Evolutionary conservation across 2,888 invertebrate species (phyloP).

Genomic region (Resseliella maxima): DNA sequence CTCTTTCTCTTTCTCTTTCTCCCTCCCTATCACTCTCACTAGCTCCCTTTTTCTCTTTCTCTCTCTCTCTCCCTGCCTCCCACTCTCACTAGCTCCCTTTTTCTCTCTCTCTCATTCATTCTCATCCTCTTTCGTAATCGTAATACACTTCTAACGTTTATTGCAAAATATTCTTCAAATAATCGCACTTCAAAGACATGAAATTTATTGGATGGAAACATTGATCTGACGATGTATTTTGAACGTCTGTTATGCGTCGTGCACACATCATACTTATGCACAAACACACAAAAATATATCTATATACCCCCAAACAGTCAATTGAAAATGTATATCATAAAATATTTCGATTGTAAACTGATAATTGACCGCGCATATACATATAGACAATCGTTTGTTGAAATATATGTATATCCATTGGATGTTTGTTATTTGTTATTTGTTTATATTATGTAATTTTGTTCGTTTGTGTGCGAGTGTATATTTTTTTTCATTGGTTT

Average conservation of each 20-base stretch:
- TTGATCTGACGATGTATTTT: neutral
- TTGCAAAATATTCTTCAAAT: slow-evolving; percentile 5
- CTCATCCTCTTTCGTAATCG: no score
- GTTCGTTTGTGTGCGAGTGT: no score
- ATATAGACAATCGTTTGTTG: neutral
- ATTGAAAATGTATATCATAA: neutral
- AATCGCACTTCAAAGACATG: slow-evolving; percentile 25
- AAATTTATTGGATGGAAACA: slow-evolving; percentile 30
- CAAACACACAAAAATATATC: neutral
- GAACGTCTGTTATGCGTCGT: neutral
- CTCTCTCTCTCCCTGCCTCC: neutral
- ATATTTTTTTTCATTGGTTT: neutral
- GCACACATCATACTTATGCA: neutral
- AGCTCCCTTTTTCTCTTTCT: no score
- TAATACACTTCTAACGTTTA: neutral
- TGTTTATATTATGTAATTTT: no score
- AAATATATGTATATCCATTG: no score
- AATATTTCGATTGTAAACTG: slow-evolving; percentile 41
- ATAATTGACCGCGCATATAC: slow-evolving; percentile 14
- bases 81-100: neutral
- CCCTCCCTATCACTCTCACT: no score
- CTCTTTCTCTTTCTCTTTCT: neutral
- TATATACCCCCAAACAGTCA: neutral
- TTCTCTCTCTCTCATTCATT: neutral
- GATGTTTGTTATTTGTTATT: no score